Base-by-base conservation (phyloP, 2,888 invertebrate genomes). In the Nineta flava region DNA sequence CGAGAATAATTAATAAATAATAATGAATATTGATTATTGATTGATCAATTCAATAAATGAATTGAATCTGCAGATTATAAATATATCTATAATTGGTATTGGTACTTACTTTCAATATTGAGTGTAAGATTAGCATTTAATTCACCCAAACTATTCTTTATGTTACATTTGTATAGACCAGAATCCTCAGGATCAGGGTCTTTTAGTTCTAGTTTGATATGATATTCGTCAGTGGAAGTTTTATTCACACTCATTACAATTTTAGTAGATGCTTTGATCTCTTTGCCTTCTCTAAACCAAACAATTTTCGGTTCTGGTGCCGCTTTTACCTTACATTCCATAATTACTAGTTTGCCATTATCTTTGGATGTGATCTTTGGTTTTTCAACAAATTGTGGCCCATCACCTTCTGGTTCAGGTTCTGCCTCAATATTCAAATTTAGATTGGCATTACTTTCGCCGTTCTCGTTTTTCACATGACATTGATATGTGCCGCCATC, bases 341-440 rank as follows among this genome's bases (percentile, higher is more conserved):
- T 87, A 48, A 87, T 76, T 10, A 92, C 86, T 47, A 88, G 69
- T 65, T 88, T 87, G 42, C 88, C 90, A 59, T 80, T 80, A 58
- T 83, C 76, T 61, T 83, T 87, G 0, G 90, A 91, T 56, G 86
- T 80, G 60, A 91, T 91, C 54, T 84, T 78, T 19, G 91, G 91
- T 66, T 91, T 91, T 62, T 88, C 87, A 55, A 90, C 81, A 68
- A 99, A 97, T 21, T 90, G 88, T 50, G 97, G 97, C 31, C 92
- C 91, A 62, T 91, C 87, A 46, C 91, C 91, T 71, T 90, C 87
- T 1, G 84, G 87, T 70, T 91, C 90, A n/a, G 88, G 83, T 69
- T 88, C 88, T 60, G 96, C 93, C 75, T 95, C 94, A 65, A 97
- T 94, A 66, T 97, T 96, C 51, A 97, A 74, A 62, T 95, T 94